Conservation (phyloP, 2,888 invertebrate species). For the Drosophila macrothrix region DNA sequence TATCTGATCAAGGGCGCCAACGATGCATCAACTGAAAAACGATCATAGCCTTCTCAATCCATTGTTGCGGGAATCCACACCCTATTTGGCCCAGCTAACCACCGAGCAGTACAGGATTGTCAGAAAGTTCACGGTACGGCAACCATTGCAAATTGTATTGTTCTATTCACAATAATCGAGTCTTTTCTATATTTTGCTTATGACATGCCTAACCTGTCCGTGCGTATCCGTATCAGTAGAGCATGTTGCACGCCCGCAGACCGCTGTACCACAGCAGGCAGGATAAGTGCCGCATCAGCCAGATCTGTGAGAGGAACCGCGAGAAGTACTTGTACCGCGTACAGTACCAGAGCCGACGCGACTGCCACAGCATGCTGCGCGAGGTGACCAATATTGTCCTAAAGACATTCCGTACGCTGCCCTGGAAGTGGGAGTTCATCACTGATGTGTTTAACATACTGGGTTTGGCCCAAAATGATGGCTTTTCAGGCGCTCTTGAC, state of each 20-base stretch:
- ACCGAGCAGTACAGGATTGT: slow-evolving; percentile 63
- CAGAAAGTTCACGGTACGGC: slow-evolving; percentile 72
- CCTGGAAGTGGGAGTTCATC: too few relatives aligned
- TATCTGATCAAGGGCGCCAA: too few relatives aligned
- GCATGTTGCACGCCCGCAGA: slow-evolving; percentile 81
- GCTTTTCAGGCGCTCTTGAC: slow-evolving; percentile 67
- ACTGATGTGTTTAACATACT: too few relatives aligned
- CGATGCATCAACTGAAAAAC: slow-evolving; percentile 49
- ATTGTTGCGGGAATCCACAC: slow-evolving; percentile 57
- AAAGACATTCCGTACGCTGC: too few relatives aligned
- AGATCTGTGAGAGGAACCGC: slow-evolving; percentile 43
- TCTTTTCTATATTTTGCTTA: too few relatives aligned
- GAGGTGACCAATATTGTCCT: slow-evolving; percentile 13
- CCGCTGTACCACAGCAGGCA: slow-evolving; percentile 73
- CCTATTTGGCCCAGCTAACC: slow-evolving; percentile 55
- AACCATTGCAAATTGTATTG: not conserved
- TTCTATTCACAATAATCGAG: too few relatives aligned
- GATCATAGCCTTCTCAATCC: slow-evolving; percentile 62
- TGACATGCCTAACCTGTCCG: too few relatives aligned
- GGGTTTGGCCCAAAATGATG: slow-evolving; percentile 29
- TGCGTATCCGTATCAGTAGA: slow-evolving; percentile 50
- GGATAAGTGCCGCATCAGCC: slow-evolving; percentile 51
- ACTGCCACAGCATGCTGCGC: slow-evolving; percentile 73
- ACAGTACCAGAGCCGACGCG: slow-evolving; percentile 79
- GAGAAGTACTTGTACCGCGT: slow-evolving; percentile 69